Percentiles rank a stretch among this genome's conserved stretches.
Evolutionary conservation across 2,113 vertebrate genomes (phyloP).

Genomic region (Lophotis ruficrista): DNA sequence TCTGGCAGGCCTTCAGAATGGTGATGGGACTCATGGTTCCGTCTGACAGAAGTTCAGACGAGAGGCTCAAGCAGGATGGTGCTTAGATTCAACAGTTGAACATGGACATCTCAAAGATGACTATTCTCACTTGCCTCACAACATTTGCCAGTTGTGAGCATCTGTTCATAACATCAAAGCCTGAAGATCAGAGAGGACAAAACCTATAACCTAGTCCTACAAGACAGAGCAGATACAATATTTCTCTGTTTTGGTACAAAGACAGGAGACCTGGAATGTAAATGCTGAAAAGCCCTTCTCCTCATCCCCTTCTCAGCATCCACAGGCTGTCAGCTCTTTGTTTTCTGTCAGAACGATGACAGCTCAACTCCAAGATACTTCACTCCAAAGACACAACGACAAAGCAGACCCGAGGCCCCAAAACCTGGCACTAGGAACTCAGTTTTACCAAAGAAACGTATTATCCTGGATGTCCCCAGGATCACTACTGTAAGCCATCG

Average conservation of each 20-base stretch:
- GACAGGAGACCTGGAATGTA: background rate
- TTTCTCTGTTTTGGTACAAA: background rate
- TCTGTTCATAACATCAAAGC: background rate
- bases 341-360: background rate
- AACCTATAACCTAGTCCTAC: background rate
- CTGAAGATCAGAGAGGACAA: background rate
- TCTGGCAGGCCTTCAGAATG: background rate
- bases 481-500: background rate
- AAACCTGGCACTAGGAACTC: background rate
- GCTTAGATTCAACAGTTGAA: background rate
- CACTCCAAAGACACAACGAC: background rate
- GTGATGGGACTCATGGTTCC: background rate
- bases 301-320: background rate
- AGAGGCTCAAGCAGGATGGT: background rate
- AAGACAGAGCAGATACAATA: background rate
- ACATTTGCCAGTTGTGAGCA: background rate
- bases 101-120: background rate
- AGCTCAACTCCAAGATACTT: background rate
- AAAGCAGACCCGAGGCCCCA: background rate
- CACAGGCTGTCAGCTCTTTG: background rate
- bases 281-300: background rate
- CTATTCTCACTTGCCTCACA: background rate
- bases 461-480: background rate
- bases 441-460: background rate
- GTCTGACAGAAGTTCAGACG: background rate